Base-by-base conservation (phyloP, 2,797 vertebrate species). In the Petrocephalus sullivani region DNA sequence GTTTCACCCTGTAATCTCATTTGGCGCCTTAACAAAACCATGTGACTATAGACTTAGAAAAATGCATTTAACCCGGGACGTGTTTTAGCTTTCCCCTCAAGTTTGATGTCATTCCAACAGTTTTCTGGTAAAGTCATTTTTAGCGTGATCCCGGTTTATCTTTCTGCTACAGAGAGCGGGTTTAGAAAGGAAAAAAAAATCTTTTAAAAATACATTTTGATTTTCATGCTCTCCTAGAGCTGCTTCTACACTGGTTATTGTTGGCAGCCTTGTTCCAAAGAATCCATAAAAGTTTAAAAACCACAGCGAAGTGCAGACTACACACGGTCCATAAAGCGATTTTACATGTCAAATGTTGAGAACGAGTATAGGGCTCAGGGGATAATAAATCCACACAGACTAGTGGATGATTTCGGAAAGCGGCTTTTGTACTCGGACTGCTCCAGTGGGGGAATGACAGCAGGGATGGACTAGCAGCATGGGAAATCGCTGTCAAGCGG, bases 1-100 rank as follows among this genome's bases (percentile, higher is more conserved):
- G 49, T 86, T 88, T 60, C 67, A 88, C 57, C 82, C 54, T 49
- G 58, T 90, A 90, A 91, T 87, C 88, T 88, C 88, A 51, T 89
- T 89, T 89, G 81, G 37, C 19, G 19, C 75, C 7, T 81, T 28
- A 81, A 10, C 37, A 81, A 81, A 9, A 49, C 19, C 41, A 0
- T 56, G 56, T 60, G 9, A 41, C 28, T 86, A 86, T 46, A 58
- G 85, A 86, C 75, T 49, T 81, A 21, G n/a, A 84, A 84, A 53
- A 46, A 84, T 54, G 49, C 41, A 81, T 46, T 19, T 81, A 84
- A 84, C 54, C n/a, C 7, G 12, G 81, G 46, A 54, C 51, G 28
- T 54, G 19, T 84, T 54, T 84, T 16, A 84, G 46, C 51, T 19
- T 54, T 84, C n/a, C 0, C 9, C 8, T 84, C n/a, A n/a, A 84